phyloP scores from a whole-genome alignment of 2,888 invertebrate species.

The Caenorhabditis zanzibari region DNA sequence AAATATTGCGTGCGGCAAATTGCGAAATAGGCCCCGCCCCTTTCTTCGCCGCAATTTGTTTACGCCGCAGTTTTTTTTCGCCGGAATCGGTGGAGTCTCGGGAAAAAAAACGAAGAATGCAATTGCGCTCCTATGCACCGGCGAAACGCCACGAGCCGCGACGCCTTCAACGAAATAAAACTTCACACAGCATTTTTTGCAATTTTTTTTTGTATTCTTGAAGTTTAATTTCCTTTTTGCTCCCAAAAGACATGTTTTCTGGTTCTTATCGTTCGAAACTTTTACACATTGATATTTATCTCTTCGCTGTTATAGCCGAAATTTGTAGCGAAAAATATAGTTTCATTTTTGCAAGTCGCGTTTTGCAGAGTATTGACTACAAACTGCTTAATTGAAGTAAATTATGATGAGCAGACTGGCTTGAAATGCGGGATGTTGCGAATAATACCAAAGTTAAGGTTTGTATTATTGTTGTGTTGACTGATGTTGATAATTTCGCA shows the following conservation, averaged over 20 bases:
- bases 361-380: constrained; percentile 47
- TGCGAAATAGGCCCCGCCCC: too few species aligned
- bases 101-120: not conserved
- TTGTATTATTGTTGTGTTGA: constrained; percentile 20
- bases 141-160: constrained; percentile 50
- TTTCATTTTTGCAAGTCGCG: constrained; percentile 7
- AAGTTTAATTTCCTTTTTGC: not conserved
- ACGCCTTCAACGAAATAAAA: constrained; percentile 50
- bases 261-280: too few species aligned
- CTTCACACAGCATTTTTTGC: constrained; percentile 10
- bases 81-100: too few species aligned
- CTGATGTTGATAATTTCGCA: constrained; percentile 30
- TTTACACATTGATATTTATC: too few species aligned
- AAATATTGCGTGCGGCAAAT: too few species aligned
- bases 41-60: too few species aligned
- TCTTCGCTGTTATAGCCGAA: not conserved
- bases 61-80: too few species aligned
- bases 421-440: constrained; percentile 72
- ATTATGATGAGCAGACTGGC: constrained; percentile 48
- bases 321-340: not conserved
- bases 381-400: constrained; percentile 26
- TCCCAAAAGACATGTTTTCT: too few species aligned
- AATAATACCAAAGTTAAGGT: constrained; percentile 52
- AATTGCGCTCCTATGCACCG: constrained; percentile 51
- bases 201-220: not conserved